phyloP scores from a whole-genome alignment of 1,140 invertebrate species.

The Brachionus calyciflorus region DNA sequence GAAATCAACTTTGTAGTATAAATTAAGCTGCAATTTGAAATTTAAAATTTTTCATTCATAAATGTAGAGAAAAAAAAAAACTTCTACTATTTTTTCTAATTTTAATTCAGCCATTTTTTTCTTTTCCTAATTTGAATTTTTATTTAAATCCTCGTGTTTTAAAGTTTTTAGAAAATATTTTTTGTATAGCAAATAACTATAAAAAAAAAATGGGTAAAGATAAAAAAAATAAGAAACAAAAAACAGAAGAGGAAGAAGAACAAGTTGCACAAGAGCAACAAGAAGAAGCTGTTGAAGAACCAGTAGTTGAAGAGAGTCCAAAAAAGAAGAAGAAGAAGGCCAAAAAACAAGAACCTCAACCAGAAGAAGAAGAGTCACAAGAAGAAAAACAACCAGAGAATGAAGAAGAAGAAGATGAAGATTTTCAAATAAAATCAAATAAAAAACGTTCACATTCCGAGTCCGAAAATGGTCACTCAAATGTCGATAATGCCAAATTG shows the following conservation, averaged over 20 bases:
- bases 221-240: constrained; percentile 38
- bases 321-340: constrained; percentile 35
- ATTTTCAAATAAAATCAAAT: constrained; percentile 21
- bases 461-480: neutral
- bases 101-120: no score
- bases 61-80: neutral
- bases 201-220: constrained; percentile 27
- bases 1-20: no score
- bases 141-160: constrained; percentile 19
- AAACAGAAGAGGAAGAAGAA: constrained; percentile 28
- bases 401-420: constrained; percentile 16
- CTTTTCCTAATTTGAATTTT: neutral
- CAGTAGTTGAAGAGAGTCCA: neutral
- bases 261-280: constrained; percentile 31
- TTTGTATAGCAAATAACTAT: no score
- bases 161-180: neutral
- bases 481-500: neutral
- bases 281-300: constrained; percentile 13
- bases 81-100: neutral
- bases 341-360: neutral
- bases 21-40: constrained; percentile 21
- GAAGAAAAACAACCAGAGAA: neutral
- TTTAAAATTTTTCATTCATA: constrained; percentile 18
- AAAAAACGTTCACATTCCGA: constrained; percentile 26
- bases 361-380: neutral